phyloP scores from a whole-genome alignment of 2,113 vertebrate species.

The Heliornis fulica region DNA sequence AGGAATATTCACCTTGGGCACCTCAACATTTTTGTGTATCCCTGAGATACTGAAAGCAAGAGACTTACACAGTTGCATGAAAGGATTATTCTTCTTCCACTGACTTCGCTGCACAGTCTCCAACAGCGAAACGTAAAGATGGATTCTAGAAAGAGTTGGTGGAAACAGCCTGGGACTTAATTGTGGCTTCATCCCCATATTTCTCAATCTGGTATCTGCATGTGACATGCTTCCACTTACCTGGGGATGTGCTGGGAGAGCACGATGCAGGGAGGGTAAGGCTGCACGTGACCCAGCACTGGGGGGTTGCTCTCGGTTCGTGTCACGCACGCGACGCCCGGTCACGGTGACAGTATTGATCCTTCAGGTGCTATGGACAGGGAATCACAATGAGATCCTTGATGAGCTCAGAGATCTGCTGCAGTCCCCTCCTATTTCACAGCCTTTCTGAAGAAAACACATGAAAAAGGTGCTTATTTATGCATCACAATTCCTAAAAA shows the following conservation, averaged over 20 bases:
- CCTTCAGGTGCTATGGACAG: background rate
- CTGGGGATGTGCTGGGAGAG: background rate
- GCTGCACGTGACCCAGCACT: background rate
- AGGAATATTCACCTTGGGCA: background rate
- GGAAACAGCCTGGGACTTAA: background rate
- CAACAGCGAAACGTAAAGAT: rapidly evolving
- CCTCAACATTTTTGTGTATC: no score
- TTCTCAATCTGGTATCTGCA: no score
- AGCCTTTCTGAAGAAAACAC: background rate
- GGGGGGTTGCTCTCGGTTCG: background rate
- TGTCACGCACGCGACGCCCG: background rate
- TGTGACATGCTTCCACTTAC: rapidly evolving
- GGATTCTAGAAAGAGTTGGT: background rate
- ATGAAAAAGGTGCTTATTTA: background rate
- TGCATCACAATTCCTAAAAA: background rate
- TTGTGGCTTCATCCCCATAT: rapidly evolving
- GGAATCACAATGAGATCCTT: background rate
- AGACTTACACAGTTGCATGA: rapidly evolving
- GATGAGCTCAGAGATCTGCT: background rate
- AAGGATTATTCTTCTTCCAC: background rate
- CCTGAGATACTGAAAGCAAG: background rate
- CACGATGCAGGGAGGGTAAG: rapidly evolving
- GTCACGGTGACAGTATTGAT: background rate
- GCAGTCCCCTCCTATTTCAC: background rate
- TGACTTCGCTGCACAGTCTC: background rate